Evolutionary conservation across 2,797 vertebrate genomes (phyloP).

Genomic region (Acipenser transmontanus): DNA sequence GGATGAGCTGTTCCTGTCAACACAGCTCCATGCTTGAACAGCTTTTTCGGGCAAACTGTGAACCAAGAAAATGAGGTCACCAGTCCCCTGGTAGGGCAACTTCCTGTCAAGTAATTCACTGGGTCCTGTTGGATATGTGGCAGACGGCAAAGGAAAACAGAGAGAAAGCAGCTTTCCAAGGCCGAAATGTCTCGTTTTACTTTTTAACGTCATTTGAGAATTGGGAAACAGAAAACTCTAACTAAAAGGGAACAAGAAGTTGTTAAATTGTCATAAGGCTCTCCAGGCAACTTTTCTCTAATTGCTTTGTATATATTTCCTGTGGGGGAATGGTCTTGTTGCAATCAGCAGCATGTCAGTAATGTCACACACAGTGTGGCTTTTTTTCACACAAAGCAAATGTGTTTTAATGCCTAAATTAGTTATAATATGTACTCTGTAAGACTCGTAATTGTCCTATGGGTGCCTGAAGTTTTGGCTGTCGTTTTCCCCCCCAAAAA

Average conservation of each 20-base stretch:
- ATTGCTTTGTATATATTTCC: conserved; percentile 46
- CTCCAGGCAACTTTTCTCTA: conserved; percentile 35
- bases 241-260: conserved; percentile 37
- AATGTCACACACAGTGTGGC: conserved; percentile 22
- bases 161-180: neutral
- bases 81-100: neutral
- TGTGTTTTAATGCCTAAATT: too few relatives aligned
- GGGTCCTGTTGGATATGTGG: neutral
- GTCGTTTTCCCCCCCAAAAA: too few relatives aligned
- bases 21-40: too few relatives aligned
- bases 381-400: neutral
- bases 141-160: neutral
- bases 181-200: neutral
- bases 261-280: conserved; percentile 47
- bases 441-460: too few relatives aligned
- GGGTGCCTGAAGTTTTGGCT: too few relatives aligned
- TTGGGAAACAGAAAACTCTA: conserved; percentile 32
- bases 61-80: neutral
- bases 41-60: too few relatives aligned
- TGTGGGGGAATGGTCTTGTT: conserved; percentile 37
- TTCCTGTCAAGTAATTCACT: neutral
- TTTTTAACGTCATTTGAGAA: conserved; percentile 36
- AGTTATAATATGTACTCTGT: too few relatives aligned
- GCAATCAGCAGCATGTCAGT: conserved; percentile 33
- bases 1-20: too few relatives aligned